These are phyloP conservation scores for Aricia artaxerxes DNA, from an alignment of 2,888 invertebrate genomes.

Conservation along the genomic window DNA sequence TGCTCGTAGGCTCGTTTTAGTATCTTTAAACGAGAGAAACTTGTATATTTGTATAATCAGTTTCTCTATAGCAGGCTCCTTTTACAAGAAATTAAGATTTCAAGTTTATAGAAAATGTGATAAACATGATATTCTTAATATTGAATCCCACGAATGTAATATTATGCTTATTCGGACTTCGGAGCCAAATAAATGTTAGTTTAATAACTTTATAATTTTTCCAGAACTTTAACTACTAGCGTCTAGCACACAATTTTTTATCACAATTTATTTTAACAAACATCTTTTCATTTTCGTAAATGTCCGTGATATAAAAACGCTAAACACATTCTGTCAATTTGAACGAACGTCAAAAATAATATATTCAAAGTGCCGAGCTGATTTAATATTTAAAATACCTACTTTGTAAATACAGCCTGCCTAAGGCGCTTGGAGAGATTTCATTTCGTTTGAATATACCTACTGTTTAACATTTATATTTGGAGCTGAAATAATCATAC, in stretches of 20 bases:
- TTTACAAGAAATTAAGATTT: too few relatives aligned
- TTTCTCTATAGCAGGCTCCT: too few relatives aligned
- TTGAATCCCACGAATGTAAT: too few relatives aligned
- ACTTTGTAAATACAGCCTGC: constrained; percentile 11
- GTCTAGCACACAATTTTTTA: neutral
- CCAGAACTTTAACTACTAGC: neutral
- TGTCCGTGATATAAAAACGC: neutral
- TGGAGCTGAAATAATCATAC: constrained; percentile 1
- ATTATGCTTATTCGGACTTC: too few relatives aligned
- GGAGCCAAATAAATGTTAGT: too few relatives aligned
- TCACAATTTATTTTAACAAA: neutral
- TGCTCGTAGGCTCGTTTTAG: neutral
- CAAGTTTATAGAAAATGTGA: too few relatives aligned
- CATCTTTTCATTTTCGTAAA: neutral
- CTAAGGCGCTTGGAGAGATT: constrained; percentile 14
- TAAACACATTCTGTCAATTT: neutral
- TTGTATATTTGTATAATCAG: too few relatives aligned
- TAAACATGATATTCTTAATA: too few relatives aligned
- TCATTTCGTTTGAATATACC: constrained; percentile 18
- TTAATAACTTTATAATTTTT: neutral
- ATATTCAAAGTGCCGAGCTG: constrained; percentile 22
- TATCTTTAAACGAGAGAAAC: neutral
- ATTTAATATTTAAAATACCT: constrained; percentile 28
- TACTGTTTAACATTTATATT: constrained; percentile 23
- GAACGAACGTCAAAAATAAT: constrained; percentile 23